Evolutionary conservation across 1,140 invertebrate species (phyloP).

Genomic region (Diachasma alloeum): DNA sequence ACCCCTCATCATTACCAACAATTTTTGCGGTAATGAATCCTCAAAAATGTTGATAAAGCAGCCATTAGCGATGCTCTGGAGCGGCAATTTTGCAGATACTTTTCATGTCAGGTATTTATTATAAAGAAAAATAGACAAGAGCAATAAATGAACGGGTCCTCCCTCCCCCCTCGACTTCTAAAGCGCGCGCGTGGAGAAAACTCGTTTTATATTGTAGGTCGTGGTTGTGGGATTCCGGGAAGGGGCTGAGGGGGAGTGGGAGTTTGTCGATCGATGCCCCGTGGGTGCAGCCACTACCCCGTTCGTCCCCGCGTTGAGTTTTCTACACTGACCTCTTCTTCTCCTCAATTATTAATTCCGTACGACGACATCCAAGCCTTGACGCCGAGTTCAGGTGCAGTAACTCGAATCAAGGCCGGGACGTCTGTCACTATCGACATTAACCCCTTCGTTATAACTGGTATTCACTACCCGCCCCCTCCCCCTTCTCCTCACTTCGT

Average conservation of each 20-base stretch:
- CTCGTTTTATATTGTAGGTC: conserved; percentile 2
- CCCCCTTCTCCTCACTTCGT: background rate
- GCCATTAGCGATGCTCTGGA: background rate
- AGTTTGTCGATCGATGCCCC: conserved; percentile 12
- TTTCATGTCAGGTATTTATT: background rate
- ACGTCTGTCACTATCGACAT: background rate
- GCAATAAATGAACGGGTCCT: background rate
- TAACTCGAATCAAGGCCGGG: background rate
- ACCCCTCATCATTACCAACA: background rate
- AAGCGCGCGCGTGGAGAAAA: background rate
- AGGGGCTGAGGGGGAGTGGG: background rate
- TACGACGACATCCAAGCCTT: background rate
- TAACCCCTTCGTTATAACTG: background rate
- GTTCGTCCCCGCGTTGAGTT: background rate
- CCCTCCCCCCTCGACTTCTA: background rate
- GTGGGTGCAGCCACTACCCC: conserved; percentile 7
- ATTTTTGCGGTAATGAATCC: background rate
- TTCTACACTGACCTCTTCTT: background rate
- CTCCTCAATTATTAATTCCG: conserved; percentile 12
- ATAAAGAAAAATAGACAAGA: background rate
- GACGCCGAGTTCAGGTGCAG: background rate
- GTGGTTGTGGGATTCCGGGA: background rate
- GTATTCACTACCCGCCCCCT: background rate
- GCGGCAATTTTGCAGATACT: background rate
- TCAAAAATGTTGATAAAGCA: background rate